These are phyloP conservation scores for Yasuhikotakia modesta DNA, from an alignment of 2,797 vertebrate species.

Conservation along the genomic window DNA sequence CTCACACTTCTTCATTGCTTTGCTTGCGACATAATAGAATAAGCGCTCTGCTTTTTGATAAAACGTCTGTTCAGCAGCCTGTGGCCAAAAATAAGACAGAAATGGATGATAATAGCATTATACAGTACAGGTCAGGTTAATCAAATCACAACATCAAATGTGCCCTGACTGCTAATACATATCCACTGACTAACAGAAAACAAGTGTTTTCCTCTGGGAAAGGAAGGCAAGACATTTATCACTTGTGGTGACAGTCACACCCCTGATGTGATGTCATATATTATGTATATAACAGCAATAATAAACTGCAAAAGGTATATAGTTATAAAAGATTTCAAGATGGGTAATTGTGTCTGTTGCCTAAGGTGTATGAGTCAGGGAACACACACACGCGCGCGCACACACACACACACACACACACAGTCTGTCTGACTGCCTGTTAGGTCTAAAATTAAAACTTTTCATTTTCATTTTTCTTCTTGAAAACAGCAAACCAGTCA, in stretches of 20 bases:
- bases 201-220: background rate
- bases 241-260: background rate
- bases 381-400: no score
- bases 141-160: background rate
- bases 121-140: background rate
- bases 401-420: background rate
- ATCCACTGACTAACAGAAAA: background rate
- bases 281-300: background rate
- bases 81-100: background rate
- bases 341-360: background rate
- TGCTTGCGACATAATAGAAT: background rate
- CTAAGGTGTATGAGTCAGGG: background rate
- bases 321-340: background rate
- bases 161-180: background rate
- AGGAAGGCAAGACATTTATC: background rate
- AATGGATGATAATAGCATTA: background rate
- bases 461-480: constrained; percentile 45
- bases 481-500: constrained; percentile 1
- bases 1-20: background rate
- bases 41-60: background rate
- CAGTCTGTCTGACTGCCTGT: constrained; percentile 11
- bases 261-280: background rate
- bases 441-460: constrained; percentile 36
- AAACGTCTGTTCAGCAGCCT: background rate
- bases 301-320: background rate